Evolutionary conservation across 35 echinoderm and acorn worm species (phyloP).

Genomic region (Lytechinus variegatus): DNA sequence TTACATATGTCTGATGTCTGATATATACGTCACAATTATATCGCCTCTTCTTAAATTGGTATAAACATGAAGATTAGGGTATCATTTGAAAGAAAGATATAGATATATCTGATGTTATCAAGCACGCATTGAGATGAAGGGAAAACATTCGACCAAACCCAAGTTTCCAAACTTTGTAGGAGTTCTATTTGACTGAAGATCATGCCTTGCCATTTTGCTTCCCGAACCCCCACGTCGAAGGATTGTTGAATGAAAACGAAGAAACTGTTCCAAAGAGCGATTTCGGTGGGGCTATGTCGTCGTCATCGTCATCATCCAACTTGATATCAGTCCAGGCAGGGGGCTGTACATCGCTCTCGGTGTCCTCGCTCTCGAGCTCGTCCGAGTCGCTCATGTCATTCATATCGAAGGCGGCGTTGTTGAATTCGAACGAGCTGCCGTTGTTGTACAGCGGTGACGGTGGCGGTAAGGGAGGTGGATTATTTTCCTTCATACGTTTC

Average conservation of each 20-base stretch:
- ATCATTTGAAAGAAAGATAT: too few relatives aligned
- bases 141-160: too few relatives aligned
- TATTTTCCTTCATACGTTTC: background rate
- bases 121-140: too few relatives aligned
- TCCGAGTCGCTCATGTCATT: slow-evolving; percentile 41
- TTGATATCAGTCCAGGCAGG: slow-evolving; percentile 21
- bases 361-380: slow-evolving; percentile 36
- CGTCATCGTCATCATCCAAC: slow-evolving; percentile 21
- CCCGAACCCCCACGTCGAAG: slow-evolving; percentile 16
- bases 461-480: background rate
- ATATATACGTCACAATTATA: too few relatives aligned
- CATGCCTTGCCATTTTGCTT: slow-evolving; percentile 5
- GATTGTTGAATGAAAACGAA: slow-evolving; percentile 21
- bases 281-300: background rate
- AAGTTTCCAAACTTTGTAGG: too few relatives aligned
- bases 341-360: background rate
- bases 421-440: background rate
- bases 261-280: slow-evolving; percentile 14
- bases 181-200: background rate
- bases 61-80: too few relatives aligned
- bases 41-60: too few relatives aligned
- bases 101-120: too few relatives aligned
- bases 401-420: slow-evolving; percentile 30
- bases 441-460: background rate
- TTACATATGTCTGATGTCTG: too few relatives aligned